phyloP scores from a whole-genome alignment of 2,113 vertebrate genomes.

The Galemys pyrenaicus region DNA sequence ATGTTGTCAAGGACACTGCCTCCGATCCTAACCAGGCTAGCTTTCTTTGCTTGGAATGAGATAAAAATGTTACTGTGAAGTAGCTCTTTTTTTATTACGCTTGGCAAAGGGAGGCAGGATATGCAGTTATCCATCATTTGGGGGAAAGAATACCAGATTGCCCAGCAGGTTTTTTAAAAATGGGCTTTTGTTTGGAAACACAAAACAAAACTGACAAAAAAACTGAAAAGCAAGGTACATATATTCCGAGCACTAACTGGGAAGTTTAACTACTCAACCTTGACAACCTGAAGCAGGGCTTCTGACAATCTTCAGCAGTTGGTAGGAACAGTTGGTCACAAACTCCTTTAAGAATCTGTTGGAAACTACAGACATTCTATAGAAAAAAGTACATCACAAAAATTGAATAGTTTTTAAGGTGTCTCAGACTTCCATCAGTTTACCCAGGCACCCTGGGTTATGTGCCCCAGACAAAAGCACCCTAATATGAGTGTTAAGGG shows the following conservation, averaged over 20 bases:
- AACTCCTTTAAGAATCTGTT: background rate
- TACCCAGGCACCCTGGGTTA: background rate
- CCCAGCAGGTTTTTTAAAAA: background rate
- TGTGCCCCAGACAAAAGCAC: background rate
- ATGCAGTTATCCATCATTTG: background rate
- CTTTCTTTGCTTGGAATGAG: background rate
- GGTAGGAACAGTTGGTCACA: background rate
- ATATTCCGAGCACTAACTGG: background rate
- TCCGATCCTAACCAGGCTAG: background rate
- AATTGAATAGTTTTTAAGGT: background rate
- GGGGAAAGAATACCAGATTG: background rate
- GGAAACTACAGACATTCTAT: background rate
- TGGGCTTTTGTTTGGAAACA: background rate
- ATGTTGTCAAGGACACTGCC: background rate
- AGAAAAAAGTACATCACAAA: background rate
- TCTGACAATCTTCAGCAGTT: background rate
- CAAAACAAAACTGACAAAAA: background rate
- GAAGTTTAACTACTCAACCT: background rate
- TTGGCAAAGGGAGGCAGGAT: background rate
- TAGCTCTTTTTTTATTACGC: background rate
- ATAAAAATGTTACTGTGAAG: constrained; percentile 38
- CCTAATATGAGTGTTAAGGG: background rate
- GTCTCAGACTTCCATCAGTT: background rate
- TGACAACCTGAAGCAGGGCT: background rate
- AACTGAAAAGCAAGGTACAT: background rate